phyloP scores from a whole-genome alignment of 2,888 invertebrate genomes.

The Parasteatoda lunata region DNA sequence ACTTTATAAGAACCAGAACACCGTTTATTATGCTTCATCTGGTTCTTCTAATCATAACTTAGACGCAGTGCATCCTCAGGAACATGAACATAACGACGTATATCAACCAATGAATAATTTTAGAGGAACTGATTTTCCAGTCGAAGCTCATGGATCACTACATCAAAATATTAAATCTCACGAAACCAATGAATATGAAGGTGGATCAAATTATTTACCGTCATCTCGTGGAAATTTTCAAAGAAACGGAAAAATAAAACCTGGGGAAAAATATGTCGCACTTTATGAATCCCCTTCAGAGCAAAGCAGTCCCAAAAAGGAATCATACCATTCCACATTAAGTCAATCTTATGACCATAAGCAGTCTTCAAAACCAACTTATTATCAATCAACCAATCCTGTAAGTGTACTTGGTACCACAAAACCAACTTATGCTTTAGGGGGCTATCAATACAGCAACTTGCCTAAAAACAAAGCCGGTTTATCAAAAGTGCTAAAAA shows the following conservation, averaged over 20 bases:
- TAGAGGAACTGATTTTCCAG: background rate
- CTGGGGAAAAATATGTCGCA: background rate
- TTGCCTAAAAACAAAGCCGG: conserved; percentile 12
- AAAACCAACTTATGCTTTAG: conserved; percentile 5
- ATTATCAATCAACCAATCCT: conserved; percentile 12
- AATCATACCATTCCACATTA: background rate
- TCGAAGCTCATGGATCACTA: background rate
- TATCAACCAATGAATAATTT: background rate
- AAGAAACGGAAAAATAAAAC: background rate
- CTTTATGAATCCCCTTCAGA: background rate
- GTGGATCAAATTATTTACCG: background rate
- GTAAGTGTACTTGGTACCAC: conserved; percentile 5
- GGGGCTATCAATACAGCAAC: conserved; percentile 4
- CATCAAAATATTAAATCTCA: background rate
- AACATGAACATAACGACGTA: background rate
- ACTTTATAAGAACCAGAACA: conserved; percentile 4
- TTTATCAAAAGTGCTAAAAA: conserved; percentile 8
- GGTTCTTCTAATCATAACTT: background rate
- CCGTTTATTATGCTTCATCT: background rate
- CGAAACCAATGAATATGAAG: background rate
- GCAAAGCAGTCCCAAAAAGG: background rate
- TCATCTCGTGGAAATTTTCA: background rate
- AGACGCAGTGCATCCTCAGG: background rate
- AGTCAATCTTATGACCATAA: too few relatives aligned
- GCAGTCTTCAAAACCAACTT: background rate